phyloP scores from a whole-genome alignment of 2,113 vertebrate species.

The Gulo gulo region DNA sequence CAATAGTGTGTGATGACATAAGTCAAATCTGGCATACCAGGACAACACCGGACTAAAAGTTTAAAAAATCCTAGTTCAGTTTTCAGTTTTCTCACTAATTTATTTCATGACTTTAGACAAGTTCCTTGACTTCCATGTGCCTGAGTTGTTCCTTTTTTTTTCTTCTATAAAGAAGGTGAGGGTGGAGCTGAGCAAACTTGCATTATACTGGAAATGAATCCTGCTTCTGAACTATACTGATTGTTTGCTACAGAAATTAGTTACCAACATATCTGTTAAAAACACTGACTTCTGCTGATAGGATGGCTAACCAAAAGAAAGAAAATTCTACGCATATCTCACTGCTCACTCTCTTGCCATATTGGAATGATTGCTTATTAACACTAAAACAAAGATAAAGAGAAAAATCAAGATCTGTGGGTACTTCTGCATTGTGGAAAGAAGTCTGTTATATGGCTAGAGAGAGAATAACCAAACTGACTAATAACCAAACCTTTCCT shows the following conservation, averaged over 20 bases:
- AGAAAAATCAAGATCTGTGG: neutral
- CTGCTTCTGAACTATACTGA: neutral
- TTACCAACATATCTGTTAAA: neutral
- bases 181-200: neutral
- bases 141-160: neutral
- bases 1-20: neutral
- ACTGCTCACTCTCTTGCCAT: neutral
- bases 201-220: neutral
- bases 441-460: neutral
- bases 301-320: neutral
- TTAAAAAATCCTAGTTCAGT: neutral
- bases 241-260: neutral
- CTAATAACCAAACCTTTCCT: neutral
- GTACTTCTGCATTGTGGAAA: neutral
- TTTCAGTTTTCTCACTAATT: neutral
- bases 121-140: neutral
- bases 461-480: neutral
- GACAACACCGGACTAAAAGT: neutral
- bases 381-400: neutral
- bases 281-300: neutral
- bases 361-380: conserved; percentile 1
- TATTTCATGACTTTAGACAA: neutral
- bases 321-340: neutral
- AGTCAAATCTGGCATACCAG: neutral
- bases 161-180: neutral